A percentile compares a stretch with the other conserved stretches of the same genome.
Conservation (phyloP, 2,113 vertebrate genomes). For the Phrynosoma blainvillii region DNA sequence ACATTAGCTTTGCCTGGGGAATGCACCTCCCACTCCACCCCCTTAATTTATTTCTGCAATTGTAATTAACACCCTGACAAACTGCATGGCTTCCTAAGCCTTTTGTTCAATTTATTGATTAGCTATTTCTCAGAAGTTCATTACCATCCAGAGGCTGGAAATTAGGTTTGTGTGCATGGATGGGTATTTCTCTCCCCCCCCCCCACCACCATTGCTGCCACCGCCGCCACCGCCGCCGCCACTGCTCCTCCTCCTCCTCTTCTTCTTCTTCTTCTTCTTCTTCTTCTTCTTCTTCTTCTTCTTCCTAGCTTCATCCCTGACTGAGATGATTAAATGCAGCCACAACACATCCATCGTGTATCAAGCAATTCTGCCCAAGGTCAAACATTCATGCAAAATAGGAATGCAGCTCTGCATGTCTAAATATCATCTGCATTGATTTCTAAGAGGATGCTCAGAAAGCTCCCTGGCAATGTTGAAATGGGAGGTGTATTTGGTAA, state of each 20-base stretch:
- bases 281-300: background rate
- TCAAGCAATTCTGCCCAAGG: conserved; percentile 73
- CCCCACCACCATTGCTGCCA: too few relatives aligned
- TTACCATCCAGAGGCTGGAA: conserved; percentile 73
- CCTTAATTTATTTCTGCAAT: conserved; percentile 71
- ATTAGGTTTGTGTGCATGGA: conserved; percentile 67
- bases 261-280: background rate
- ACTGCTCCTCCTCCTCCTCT: conserved; percentile 18
- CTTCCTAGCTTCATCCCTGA: conserved; percentile 63
- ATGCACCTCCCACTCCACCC: conserved; percentile 44
- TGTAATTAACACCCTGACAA: conserved; percentile 74
- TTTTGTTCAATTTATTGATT: conserved; percentile 81
- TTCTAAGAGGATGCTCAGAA: conserved; percentile 53
- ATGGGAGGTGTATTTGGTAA: conserved; percentile 42
- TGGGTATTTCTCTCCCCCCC: background rate
- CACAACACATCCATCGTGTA: conserved; percentile 70
- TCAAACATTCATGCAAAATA: conserved; percentile 73
- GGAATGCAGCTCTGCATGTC: conserved; percentile 68
- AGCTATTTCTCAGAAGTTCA: conserved; percentile 81
- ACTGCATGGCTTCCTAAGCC: conserved; percentile 68
- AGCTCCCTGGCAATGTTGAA: conserved; percentile 25
- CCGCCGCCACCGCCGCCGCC: too few relatives aligned
- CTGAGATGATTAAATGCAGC: conserved; percentile 73
- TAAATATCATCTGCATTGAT: conserved; percentile 64
- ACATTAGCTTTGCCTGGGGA: conserved; percentile 63